Conservation (phyloP, 2,113 vertebrate genomes). For the Cochlearius cochlearius region DNA sequence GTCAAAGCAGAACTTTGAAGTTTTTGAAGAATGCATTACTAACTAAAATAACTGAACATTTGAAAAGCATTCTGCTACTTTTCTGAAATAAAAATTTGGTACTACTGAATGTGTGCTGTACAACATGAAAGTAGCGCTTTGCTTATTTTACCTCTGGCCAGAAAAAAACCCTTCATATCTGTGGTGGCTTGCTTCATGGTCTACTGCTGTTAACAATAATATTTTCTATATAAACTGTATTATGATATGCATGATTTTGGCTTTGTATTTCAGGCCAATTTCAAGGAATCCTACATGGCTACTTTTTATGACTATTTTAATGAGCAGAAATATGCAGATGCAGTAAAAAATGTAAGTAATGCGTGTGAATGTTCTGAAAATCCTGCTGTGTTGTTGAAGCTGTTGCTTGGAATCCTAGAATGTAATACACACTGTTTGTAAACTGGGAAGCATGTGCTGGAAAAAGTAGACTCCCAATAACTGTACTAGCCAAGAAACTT, state of each 20-base stretch:
- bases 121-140: background rate
- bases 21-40: background rate
- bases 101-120: background rate
- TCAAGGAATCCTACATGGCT: constrained; percentile 98
- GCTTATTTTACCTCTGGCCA: background rate
- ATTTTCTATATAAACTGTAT: background rate
- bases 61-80: background rate
- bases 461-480: background rate
- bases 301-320: constrained; percentile 97
- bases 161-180: background rate
- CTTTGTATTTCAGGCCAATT: constrained; percentile 85
- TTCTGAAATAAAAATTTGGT: background rate
- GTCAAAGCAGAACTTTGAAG: background rate
- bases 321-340: constrained; percentile 96
- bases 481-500: background rate
- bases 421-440: background rate
- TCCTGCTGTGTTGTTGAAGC: background rate
- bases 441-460: background rate
- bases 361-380: background rate
- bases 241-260: background rate
- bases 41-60: background rate
- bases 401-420: background rate
- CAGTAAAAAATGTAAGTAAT: constrained; percentile 93
- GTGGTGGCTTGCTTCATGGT: background rate
- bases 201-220: background rate